Conservation (phyloP, 2,797 vertebrate genomes). For the Tenualosa ilisha region DNA sequence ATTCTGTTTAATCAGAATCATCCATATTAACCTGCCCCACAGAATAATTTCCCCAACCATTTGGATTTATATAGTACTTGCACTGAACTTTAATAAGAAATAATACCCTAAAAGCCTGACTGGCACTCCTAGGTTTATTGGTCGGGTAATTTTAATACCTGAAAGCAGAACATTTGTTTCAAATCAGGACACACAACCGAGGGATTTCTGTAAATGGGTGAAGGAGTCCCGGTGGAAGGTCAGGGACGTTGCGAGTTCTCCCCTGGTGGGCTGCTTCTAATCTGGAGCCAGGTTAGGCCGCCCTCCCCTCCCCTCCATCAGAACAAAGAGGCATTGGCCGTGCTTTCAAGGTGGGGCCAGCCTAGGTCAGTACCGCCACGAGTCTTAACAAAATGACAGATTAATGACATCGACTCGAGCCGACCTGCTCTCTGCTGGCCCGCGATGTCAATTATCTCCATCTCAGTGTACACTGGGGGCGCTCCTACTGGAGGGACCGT, state of each 20-base stretch:
- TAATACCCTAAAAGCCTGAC: neutral
- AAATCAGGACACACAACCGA: constrained; percentile 56
- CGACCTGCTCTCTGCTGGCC: constrained; percentile 71
- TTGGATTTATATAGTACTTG: neutral
- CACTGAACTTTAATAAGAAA: constrained; percentile 14
- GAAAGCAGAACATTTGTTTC: constrained; percentile 49
- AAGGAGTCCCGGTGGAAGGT: constrained; percentile 59
- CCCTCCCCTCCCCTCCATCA: constrained; percentile 30
- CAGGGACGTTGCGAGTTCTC: constrained; percentile 63
- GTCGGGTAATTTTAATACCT: neutral
- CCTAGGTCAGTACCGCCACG: constrained; percentile 65
- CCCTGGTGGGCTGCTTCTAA: constrained; percentile 72
- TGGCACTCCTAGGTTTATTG: neutral
- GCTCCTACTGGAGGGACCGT: constrained; percentile 64
- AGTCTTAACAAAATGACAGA: constrained; percentile 77
- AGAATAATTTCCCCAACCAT: neutral
- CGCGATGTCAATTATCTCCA: constrained; percentile 77
- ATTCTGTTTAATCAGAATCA: constrained; percentile 21
- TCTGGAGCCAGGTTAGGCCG: constrained; percentile 73
- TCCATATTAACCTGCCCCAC: constrained; percentile 22
- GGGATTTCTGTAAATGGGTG: constrained; percentile 39
- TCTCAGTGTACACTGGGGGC: constrained; percentile 77
- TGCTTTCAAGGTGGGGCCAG: constrained; percentile 70
- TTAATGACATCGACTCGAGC: constrained; percentile 79
- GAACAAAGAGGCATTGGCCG: constrained; percentile 68